Evolutionary conservation across 2,888 invertebrate species (phyloP).

Genomic region (Anthrax anthrax): DNA sequence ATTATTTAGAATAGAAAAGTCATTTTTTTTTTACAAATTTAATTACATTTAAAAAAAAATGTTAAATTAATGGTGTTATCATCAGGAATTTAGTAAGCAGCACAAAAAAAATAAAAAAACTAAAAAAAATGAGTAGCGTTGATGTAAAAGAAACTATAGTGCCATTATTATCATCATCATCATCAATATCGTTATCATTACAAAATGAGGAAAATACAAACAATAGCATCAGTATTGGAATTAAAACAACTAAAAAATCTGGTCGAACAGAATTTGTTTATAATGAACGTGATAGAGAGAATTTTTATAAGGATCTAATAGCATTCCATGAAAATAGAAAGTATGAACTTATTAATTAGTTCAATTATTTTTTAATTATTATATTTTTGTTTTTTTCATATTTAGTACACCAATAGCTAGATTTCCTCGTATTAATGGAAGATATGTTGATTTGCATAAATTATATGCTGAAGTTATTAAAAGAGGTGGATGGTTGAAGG

Average conservation of each 20-base stretch:
- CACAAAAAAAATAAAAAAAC: not conserved
- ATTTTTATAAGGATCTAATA: slow-evolving; percentile 50
- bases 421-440: slow-evolving; percentile 70
- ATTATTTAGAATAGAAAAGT: too few relatives aligned
- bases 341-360: slow-evolving; percentile 59
- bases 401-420: slow-evolving; percentile 43
- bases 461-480: slow-evolving; percentile 85
- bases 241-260: not conserved
- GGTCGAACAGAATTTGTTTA: not conserved
- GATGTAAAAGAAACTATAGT: not conserved
- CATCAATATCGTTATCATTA: too few relatives aligned
- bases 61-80: too few relatives aligned
- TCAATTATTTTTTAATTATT: not conserved
- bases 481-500: slow-evolving; percentile 91
- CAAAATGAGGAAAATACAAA: not conserved
- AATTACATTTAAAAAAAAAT: too few relatives aligned
- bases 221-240: not conserved
- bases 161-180: too few relatives aligned
- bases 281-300: slow-evolving; percentile 16
- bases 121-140: not conserved
- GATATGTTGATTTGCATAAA: slow-evolving; percentile 80
- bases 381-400: slow-evolving; percentile 14
- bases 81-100: too few relatives aligned
- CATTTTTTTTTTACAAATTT: too few relatives aligned
- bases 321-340: slow-evolving; percentile 85